Evolutionary conservation across 92 coral and sea anemone species (phyloP).

Genomic region (Palythoa heliodiscus): DNA sequence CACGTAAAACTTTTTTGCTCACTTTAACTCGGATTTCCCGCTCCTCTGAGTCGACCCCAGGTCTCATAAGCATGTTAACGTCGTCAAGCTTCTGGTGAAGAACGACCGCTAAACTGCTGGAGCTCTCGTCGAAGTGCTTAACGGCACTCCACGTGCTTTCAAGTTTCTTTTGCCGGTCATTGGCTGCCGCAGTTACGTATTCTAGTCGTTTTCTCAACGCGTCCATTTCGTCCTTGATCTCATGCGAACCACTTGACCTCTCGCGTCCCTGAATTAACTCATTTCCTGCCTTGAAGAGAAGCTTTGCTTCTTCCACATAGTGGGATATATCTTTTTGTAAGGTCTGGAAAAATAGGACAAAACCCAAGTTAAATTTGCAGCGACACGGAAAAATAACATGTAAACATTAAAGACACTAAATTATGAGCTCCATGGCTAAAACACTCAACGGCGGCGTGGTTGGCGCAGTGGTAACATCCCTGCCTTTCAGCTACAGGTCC

Average conservation of each 20-base stretch:
- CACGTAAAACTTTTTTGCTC: neutral
- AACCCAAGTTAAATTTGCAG: neutral
- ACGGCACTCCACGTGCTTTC: constrained; percentile 84
- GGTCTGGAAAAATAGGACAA: constrained; percentile 52
- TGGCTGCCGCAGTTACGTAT: constrained; percentile 66
- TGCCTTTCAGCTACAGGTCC: no score
- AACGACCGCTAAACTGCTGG: constrained; percentile 56
- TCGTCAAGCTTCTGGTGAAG: constrained; percentile 60
- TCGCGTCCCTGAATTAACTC: constrained; percentile 90
- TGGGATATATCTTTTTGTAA: constrained; percentile 80
- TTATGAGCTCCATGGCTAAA: no score
- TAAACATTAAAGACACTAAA: neutral
- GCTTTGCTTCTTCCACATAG: constrained; percentile 67
- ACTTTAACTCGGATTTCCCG: constrained; percentile 69
- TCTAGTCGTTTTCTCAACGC: constrained; percentile 72
- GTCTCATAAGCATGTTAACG: constrained; percentile 54
- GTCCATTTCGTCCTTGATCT: constrained; percentile 84
- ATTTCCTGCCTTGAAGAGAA: constrained; percentile 72
- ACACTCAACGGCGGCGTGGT: no score
- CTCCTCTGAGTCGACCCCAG: constrained; percentile 65
- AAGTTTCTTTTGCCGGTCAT: constrained; percentile 81
- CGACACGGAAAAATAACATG: neutral
- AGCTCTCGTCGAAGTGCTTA: constrained; percentile 74
- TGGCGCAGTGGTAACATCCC: no score
- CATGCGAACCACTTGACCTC: constrained; percentile 84